Percentiles rank a stretch among this genome's conserved stretches.
Conservation (phyloP, 2,797 vertebrate genomes). For the Buphagus erythrorhynchus region DNA sequence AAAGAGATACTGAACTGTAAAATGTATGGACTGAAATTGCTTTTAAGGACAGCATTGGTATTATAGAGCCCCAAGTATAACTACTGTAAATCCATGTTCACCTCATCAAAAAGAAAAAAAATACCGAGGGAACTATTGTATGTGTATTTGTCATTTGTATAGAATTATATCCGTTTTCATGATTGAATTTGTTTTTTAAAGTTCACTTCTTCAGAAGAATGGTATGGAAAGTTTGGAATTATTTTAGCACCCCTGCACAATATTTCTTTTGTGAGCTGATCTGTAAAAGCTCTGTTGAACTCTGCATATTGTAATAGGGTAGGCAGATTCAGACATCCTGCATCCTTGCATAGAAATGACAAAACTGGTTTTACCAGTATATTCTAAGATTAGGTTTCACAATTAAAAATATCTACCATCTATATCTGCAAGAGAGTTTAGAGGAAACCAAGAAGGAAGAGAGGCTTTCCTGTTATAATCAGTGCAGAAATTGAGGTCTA, state of each 20-base stretch:
- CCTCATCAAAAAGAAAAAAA: background rate
- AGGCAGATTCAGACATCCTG: background rate
- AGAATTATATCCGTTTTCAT: background rate
- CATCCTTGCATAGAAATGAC: background rate
- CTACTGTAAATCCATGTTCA: background rate
- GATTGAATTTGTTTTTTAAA: background rate
- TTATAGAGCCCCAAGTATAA: background rate
- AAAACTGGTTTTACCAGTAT: background rate
- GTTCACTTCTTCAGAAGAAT: background rate
- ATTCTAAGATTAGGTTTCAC: background rate
- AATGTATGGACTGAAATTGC: background rate
- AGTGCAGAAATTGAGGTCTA: background rate
- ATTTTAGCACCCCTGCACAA: background rate
- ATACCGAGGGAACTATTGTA: background rate
- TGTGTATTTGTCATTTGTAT: background rate
- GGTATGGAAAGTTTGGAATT: background rate
- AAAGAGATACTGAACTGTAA: background rate
- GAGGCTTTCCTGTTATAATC: background rate
- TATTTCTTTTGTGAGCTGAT: background rate
- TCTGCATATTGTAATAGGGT: background rate
- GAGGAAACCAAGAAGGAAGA: background rate
- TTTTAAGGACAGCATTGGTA: background rate
- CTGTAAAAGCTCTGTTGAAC: background rate
- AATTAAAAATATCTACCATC: background rate
- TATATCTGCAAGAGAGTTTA: background rate